phyloP scores from a whole-genome alignment of 2,888 invertebrate genomes.

The Chydorus sphaericus region DNA sequence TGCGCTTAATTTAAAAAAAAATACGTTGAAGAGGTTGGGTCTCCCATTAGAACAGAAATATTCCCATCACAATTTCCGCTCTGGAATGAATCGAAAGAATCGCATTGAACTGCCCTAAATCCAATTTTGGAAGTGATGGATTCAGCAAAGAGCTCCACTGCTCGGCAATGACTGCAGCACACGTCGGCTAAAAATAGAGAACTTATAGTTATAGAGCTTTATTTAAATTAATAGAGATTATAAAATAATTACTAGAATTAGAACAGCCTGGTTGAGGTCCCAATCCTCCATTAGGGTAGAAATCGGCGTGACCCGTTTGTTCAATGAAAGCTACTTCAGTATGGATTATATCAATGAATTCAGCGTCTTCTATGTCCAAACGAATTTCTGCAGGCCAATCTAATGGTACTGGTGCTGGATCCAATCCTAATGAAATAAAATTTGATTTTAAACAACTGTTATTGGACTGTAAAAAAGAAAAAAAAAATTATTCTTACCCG shows the following conservation, averaged over 20 bases:
- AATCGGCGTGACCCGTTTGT: too few species aligned
- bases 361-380: too few species aligned
- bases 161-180: not conserved
- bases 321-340: too few species aligned
- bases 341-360: too few species aligned
- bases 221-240: not conserved
- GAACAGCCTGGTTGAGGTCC: too few species aligned
- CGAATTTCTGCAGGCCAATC: too few species aligned
- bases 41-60: not conserved
- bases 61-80: not conserved
- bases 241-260: too few species aligned
- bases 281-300: too few species aligned
- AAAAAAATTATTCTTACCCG: conserved; percentile 1
- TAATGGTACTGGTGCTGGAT: too few species aligned
- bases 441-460: too few species aligned
- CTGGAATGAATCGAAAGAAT: not conserved
- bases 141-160: not conserved
- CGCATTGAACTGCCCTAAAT: not conserved
- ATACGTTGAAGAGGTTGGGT: not conserved
- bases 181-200: not conserved
- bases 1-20: not conserved
- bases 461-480: not conserved
- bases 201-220: not conserved
- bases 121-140: not conserved
- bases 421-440: too few species aligned